Base-by-base conservation (phyloP, 2,797 vertebrate genomes). In the Mormyrops boulengeri region DNA sequence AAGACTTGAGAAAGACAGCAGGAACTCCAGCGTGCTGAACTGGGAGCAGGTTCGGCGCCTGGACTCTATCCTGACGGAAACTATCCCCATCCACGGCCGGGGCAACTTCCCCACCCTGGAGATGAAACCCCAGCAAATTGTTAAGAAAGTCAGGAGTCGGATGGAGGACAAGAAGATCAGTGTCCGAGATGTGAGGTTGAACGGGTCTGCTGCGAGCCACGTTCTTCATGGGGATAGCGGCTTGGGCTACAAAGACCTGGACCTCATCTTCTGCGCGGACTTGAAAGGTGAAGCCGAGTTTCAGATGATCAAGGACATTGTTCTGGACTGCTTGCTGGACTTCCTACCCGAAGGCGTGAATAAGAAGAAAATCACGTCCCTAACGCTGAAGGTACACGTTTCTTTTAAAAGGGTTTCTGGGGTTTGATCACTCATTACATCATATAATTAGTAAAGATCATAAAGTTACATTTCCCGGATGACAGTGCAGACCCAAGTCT, bases 1-100 rank as follows among this genome's bases (percentile, higher is more conserved):
- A 85, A 91, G 92, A 44, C 50, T 93, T 22, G 93, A 94, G 60
- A 19, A 91, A 17, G 94, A 94, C 60, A 94, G 93, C 92, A 95
- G 94, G 88, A 97, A 96, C 91, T 96, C 97, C 66, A 99, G 98
- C 90, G 98, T 99, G 89, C 96, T 99, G 89, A 97, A 90, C 95
- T 99, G 98, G 98, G 98, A 98, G 94, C 98, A 99, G 97, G 98
- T 99, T 96, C 98, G 97, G 95, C 96, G 98, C 2, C 94, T 99
- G 95, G 98, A 99, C 94, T 95, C 96, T 91, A 97, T 99, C 93
- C 96, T 99, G 90, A 98, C 97, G 86, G 98, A 99, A 95, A 98
- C 97, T 93, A 99, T 99, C 92, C 98, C 98, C 88, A 99, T 99
- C 93, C 98, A 99, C 95, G 98, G 98, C 92, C 96, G 98, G 87